These are phyloP conservation scores for Dynastes maya DNA, from an alignment of 2,888 invertebrate species.

Conservation along the genomic window DNA sequence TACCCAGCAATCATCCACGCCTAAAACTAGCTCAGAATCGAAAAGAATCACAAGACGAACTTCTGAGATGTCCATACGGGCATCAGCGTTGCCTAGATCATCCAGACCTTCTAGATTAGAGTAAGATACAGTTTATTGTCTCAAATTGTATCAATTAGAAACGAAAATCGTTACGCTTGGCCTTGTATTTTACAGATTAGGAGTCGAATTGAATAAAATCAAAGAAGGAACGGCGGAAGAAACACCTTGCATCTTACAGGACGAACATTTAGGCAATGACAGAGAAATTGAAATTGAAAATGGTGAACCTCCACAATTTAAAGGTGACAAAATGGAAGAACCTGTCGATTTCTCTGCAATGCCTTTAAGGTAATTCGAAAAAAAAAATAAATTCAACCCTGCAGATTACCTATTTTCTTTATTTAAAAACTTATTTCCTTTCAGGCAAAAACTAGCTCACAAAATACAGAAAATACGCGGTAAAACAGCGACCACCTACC, in stretches of 20 bases:
- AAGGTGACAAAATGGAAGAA: slow-evolving; percentile 12
- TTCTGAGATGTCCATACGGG: slow-evolving; percentile 65
- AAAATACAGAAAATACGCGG: slow-evolving; percentile 55
- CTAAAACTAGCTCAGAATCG: slow-evolving; percentile 49
- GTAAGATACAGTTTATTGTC: slow-evolving; percentile 60
- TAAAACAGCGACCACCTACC: slow-evolving; percentile 58
- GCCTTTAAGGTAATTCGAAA: slow-evolving; percentile 52
- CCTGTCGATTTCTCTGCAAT: slow-evolving; percentile 35
- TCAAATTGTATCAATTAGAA: neutral
- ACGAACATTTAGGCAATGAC: slow-evolving; percentile 13
- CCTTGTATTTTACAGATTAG: slow-evolving; percentile 62
- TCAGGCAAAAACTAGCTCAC: slow-evolving; percentile 58
- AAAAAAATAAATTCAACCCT: too few species aligned
- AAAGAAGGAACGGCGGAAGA: slow-evolving; percentile 63
- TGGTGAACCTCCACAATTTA: slow-evolving; percentile 6
- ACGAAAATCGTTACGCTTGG: too few species aligned
- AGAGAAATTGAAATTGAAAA: slow-evolving; percentile 11
- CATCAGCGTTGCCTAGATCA: slow-evolving; percentile 61
- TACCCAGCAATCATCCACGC: slow-evolving; percentile 66
- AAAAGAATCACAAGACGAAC: slow-evolving; percentile 64
- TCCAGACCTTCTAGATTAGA: slow-evolving; percentile 70
- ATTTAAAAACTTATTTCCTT: slow-evolving; percentile 51
- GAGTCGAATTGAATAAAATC: slow-evolving; percentile 68
- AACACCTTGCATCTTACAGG: slow-evolving; percentile 30
- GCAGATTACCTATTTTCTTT: too few species aligned